phyloP scores from a whole-genome alignment of 2,797 vertebrate species.

The Sphenodon punctatus region DNA sequence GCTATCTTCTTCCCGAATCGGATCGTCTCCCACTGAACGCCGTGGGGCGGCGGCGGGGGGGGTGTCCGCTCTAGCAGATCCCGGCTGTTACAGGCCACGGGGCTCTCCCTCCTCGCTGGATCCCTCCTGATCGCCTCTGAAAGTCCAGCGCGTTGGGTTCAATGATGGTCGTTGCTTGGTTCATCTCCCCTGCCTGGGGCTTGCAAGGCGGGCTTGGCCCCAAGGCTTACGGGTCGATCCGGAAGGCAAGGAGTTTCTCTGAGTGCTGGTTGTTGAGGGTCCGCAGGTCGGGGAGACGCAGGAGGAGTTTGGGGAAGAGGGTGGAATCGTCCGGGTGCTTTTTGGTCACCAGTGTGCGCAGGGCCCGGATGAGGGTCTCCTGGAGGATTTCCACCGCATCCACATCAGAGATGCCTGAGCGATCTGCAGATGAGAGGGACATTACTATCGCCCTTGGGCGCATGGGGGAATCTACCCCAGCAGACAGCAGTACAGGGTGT shows the following conservation, averaged over 20 bases:
- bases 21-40: background rate
- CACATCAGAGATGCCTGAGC: slow-evolving; percentile 83
- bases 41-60: too few relatives aligned
- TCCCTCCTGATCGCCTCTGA: slow-evolving; percentile 73
- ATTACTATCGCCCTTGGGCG: background rate
- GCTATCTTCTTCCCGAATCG: background rate
- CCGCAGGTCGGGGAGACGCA: slow-evolving; percentile 87
- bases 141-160: slow-evolving; percentile 82
- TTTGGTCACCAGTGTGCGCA: slow-evolving; percentile 82
- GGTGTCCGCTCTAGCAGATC: background rate
- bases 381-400: slow-evolving; percentile 86
- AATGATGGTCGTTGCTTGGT: slow-evolving; percentile 38
- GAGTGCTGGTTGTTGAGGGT: slow-evolving; percentile 90
- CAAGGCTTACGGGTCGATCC: slow-evolving; percentile 75
- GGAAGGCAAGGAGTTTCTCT: slow-evolving; percentile 88
- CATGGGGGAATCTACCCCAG: too few relatives aligned
- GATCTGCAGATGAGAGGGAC: slow-evolving; percentile 72
- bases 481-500: too few relatives aligned
- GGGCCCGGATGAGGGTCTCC: slow-evolving; percentile 85
- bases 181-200: background rate
- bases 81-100: slow-evolving; percentile 66
- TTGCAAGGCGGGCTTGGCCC: background rate
- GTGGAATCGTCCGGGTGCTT: slow-evolving; percentile 77
- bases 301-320: slow-evolving; percentile 88
- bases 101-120: slow-evolving; percentile 72